A percentile compares a stretch with the other conserved stretches of the same genome.
Evolutionary conservation across 2,113 vertebrate genomes (phyloP).

Genomic region (Passer montanus): DNA sequence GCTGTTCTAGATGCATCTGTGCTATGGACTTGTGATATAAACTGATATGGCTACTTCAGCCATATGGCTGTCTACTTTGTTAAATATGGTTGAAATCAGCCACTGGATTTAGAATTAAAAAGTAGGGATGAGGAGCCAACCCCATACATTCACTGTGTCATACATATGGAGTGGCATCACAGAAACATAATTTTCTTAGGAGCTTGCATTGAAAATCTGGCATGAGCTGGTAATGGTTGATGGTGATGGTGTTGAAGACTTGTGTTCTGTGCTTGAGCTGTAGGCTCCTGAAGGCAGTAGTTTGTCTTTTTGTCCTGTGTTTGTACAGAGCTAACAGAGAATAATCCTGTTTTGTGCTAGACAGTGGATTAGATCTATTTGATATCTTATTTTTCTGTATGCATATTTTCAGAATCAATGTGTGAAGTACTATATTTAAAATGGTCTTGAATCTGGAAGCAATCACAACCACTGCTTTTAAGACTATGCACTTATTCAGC

Average conservation of each 20-base stretch:
- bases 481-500: neutral
- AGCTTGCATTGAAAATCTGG: neutral
- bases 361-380: neutral
- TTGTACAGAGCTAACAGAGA: neutral
- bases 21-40: neutral
- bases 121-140: neutral
- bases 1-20: neutral
- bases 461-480: neutral
- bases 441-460: neutral
- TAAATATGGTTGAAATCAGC: neutral
- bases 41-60: neutral
- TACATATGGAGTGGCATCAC: neutral
- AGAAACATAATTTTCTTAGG: neutral
- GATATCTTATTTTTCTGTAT: neutral
- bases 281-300: neutral
- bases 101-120: neutral
- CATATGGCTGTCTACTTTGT: fast-evolving
- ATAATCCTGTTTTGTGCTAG: neutral
- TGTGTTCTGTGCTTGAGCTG: neutral
- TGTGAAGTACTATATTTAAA: neutral
- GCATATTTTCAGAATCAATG: neutral
- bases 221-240: neutral
- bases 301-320: neutral
- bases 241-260: neutral
- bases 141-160: neutral